Conservation (phyloP, 2,113 vertebrate species). For the Neopipo cinnamomea region DNA sequence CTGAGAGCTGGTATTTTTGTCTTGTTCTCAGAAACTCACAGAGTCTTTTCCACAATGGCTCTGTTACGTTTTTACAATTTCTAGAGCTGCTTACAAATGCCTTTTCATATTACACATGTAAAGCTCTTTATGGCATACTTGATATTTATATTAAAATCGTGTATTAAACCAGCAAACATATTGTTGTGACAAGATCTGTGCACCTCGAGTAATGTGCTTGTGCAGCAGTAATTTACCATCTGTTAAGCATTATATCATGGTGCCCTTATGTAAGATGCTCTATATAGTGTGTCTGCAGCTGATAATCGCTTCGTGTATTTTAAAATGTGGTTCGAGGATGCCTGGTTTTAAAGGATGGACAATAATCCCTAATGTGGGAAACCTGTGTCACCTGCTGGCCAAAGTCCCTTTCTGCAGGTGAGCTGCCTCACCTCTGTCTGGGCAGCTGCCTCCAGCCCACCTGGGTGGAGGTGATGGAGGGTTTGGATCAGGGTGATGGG, state of each 20-base stretch:
- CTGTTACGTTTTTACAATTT: not conserved
- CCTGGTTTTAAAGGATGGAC: not conserved
- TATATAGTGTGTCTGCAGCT: not conserved
- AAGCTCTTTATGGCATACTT: slow-evolving; percentile 9
- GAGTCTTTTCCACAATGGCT: not conserved
- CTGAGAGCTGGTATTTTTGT: not conserved
- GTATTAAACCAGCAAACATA: slow-evolving; percentile 46
- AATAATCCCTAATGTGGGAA: not conserved
- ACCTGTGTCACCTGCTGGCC: slow-evolving; percentile 34
- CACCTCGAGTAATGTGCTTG: slow-evolving; percentile 47
- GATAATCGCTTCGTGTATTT: not conserved
- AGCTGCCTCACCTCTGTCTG: not conserved
- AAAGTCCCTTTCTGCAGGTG: not conserved
- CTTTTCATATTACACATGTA: not conserved
- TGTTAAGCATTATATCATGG: not conserved
- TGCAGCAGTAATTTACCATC: slow-evolving; percentile 50
- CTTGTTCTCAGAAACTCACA: not conserved
- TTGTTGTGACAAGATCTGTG: slow-evolving; percentile 54
- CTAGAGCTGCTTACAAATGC: slow-evolving; percentile 27
- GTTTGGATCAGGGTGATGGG: not conserved
- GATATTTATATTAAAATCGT: slow-evolving; percentile 33
- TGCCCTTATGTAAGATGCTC: slow-evolving; percentile 37
- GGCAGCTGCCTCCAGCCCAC: not conserved
- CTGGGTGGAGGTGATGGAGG: not conserved
- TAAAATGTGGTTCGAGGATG: not conserved